Percentiles rank a stretch among this genome's conserved stretches.
These are phyloP conservation scores for Catostylus mosaicus DNA, from an alignment of 30 jellyfish, hydroid and myxozoan species.

Conservation along the genomic window DNA sequence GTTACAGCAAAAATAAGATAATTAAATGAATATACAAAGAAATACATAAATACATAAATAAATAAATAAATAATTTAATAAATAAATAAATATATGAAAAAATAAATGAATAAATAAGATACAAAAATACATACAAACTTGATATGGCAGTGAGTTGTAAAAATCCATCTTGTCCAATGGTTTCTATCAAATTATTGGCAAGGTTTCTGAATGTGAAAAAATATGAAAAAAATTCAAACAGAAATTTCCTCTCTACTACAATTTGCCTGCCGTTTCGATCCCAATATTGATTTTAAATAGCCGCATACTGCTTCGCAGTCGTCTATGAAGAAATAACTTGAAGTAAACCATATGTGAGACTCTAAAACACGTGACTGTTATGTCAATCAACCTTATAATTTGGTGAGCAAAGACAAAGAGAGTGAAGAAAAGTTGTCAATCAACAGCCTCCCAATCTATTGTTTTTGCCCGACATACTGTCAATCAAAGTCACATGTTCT, in stretches of 20 bases:
- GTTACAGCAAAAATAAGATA: too few species aligned
- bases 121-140: conserved; percentile 48
- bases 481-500: too few species aligned
- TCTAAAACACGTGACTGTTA: not conserved
- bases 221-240: not conserved
- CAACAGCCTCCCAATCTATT: too few species aligned
- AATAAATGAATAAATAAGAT: not conserved
- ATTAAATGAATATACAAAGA: not conserved
- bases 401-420: too few species aligned
- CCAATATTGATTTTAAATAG: not conserved
- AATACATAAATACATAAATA: not conserved
- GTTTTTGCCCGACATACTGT: too few species aligned
- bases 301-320: not conserved
- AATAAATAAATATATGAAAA: not conserved
- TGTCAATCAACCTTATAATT: not conserved
- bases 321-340: not conserved
- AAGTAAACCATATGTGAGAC: not conserved
- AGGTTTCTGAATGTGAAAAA: conserved; percentile 54
- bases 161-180: conserved; percentile 67
- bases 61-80: too few species aligned
- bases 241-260: not conserved
- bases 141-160: conserved; percentile 48
- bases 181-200: conserved; percentile 45
- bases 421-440: too few species aligned
- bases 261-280: not conserved